These are phyloP conservation scores for Otus scops DNA, from an alignment of 2,797 vertebrate genomes.

Conservation along the genomic window DNA sequence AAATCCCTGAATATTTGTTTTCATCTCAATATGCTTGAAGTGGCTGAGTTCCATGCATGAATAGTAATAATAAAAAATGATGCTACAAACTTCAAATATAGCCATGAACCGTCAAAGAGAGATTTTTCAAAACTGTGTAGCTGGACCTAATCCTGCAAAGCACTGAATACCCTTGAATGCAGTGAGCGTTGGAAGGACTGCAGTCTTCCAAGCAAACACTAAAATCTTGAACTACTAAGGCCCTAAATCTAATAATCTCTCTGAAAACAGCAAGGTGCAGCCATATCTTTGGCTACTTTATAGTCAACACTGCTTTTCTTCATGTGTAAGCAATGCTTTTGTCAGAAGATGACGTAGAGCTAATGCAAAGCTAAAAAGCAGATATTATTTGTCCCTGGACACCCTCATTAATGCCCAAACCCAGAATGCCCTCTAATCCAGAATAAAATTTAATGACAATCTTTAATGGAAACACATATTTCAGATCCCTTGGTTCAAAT, in stretches of 20 bases:
- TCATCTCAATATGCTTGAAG: not conserved
- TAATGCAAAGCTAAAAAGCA: not conserved
- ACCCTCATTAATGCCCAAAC: not conserved
- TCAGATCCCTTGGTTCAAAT: not conserved
- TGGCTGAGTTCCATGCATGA: not conserved
- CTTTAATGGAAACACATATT: not conserved
- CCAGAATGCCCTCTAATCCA: not conserved
- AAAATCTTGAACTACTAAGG: not conserved
- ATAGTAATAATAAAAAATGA: not conserved
- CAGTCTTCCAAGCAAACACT: not conserved
- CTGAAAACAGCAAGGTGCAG: not conserved
- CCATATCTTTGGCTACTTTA: not conserved
- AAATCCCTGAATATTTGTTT: not conserved
- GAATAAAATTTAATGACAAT: not conserved
- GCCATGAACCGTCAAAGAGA: not conserved
- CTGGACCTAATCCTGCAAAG: not conserved
- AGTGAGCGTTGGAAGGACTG: not conserved
- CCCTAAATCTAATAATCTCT: not conserved
- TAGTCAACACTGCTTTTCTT: not conserved
- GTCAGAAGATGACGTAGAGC: not conserved
- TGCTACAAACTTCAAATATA: not conserved
- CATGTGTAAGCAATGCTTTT: not conserved
- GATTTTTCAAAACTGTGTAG: not conserved
- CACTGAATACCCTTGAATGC: not conserved
- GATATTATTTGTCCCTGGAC: not conserved